Base-by-base conservation (phyloP, 2,888 invertebrate genomes). In the Pocota personata region DNA sequence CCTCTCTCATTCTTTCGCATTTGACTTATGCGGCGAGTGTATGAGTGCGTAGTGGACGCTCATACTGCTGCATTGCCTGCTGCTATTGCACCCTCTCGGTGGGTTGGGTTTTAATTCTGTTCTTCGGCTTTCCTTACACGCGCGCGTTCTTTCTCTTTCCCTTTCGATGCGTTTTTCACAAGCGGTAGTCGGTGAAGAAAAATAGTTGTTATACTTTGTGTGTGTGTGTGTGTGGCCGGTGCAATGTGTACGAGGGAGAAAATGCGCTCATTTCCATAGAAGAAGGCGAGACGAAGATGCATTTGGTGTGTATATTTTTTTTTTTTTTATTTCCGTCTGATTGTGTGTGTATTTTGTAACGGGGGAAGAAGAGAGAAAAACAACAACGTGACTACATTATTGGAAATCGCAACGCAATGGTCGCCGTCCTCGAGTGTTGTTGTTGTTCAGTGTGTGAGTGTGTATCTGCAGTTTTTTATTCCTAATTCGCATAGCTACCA, bases 371-470 rank as follows among this genome's bases (percentile, higher is more conserved):
- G 64, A 80, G 57, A 48, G 19, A 58, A 80, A 40, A 60, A 72
- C 67, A 80, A 72, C 76, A 77, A 67, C 48, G 73, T 79, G 75
- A 76, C 52, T 69, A 76, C 52, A 75, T 80, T 86, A 86, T 86
- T 86, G 86, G 86, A 86, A 86, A 86, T 86, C 82, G 82, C 72
- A 86, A 86, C 86, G 86, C 86, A 86, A 86, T 86, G 86, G 86
- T 86, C 86, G 86, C 86, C 86, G 40, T 86, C 86, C 80, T 76
- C 67, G 80, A 46, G 14, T 76, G 76, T 82, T 86, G 82, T 86
- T 86, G 86, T 86, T 86, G 80, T 66, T 40, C 73, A 30, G 32
- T 27, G 57, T 73, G 58, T 46, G 64, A 64, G 69, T 80, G 76
- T 86, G 82, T 67, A 48, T 71, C 57, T 82, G 80, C 84, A 86